These are phyloP conservation scores for Crax fasciolata DNA, from an alignment of 2,797 vertebrate genomes.

Conservation along the genomic window DNA sequence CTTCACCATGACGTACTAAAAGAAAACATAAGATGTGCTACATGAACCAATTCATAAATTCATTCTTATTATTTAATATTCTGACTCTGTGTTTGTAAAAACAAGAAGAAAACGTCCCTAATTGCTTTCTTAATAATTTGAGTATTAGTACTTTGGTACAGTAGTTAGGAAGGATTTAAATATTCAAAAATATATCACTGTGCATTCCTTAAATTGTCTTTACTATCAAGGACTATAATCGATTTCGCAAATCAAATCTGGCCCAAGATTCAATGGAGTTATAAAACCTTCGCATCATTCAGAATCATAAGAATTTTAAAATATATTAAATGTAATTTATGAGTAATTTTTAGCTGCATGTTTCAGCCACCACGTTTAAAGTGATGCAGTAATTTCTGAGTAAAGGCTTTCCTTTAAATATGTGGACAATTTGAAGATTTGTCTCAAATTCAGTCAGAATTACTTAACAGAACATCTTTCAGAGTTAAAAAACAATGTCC, in stretches of 20 bases:
- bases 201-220: background rate
- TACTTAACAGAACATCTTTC: background rate
- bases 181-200: background rate
- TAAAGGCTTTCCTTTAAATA: background rate
- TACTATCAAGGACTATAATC: background rate
- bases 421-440: background rate
- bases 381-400: background rate
- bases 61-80: background rate
- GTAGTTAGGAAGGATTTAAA: background rate
- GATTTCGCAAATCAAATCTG: background rate
- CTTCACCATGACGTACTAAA: constrained; percentile 90
- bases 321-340: background rate
- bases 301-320: background rate
- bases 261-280: background rate
- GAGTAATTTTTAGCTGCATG: background rate
- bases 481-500: background rate
- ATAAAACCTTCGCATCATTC: background rate
- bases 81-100: background rate
- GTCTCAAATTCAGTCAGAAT: background rate
- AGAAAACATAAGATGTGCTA: background rate
- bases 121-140: background rate
- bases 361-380: background rate
- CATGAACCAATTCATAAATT: background rate
- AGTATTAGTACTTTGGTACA: background rate
- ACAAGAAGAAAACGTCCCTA: background rate